Base-by-base conservation (phyloP, 2,113 vertebrate genomes). In the Leuciscus idus region DNA sequence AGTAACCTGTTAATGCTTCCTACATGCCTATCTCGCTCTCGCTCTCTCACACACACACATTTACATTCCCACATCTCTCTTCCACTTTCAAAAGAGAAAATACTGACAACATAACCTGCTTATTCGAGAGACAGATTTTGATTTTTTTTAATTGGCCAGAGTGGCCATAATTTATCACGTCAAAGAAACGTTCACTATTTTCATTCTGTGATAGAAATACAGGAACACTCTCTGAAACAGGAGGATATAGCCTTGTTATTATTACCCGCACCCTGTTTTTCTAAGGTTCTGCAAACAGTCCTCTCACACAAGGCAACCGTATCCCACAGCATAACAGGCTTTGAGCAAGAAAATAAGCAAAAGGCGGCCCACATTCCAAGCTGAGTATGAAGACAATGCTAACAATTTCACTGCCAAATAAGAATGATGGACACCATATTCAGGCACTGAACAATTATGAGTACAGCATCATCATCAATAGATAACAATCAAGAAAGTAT, bases 1-100 rank as follows among this genome's bases (percentile, higher is more conserved):
- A 86, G 81, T 93, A 92, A 94, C 92, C 92, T 92, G 87, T 84
- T 92, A 93, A 93, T 91, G 90, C 90, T 84, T 90, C 91, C 93
- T 91, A 92, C 89, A 92, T 92, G 92, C 88, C 91, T 83, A 84
- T 81, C 88, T 93, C 81, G 4, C 89, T 90, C 73, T 17, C 72
- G n/a, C 33, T 28, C 73, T 80, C 21, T 3, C 30, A 11, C 39
- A 26, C 43, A 59, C 57, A 57, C 80, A 55, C n/a, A 75, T 59
- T 33, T 43, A 74, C 26, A 70, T 19, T 1, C 15, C 4, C 15
- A 30, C 36, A 36, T 62, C 6, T 7, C 15, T 72, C 19, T 79
- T 26, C n/a, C 12, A 13, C 23, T 43, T n/a, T 33, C 19, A 23
- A 23, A 21, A 33, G 50, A 50, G 3, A 11, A 39, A 70, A 23